Evolutionary conservation across 2,888 invertebrate species (phyloP).

Genomic region (Callosobruchus maculatus): DNA sequence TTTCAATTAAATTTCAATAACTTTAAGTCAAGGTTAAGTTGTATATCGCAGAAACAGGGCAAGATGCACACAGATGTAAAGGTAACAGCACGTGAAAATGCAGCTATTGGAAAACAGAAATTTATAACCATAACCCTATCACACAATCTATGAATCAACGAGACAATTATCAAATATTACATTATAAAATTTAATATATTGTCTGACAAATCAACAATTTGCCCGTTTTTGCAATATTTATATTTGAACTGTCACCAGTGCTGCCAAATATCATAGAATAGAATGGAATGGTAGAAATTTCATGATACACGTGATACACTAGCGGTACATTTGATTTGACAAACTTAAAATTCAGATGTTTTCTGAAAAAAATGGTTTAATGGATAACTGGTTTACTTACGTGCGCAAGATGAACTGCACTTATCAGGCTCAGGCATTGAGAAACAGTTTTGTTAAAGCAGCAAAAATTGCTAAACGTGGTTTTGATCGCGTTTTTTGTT

Average conservation of each 20-base stretch:
- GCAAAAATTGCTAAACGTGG: background rate
- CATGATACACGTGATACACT: background rate
- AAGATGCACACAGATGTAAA: background rate
- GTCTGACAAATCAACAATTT: background rate
- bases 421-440: background rate
- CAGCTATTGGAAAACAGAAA: background rate
- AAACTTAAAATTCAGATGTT: background rate
- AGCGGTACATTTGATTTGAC: background rate
- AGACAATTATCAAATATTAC: background rate
- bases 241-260: background rate
- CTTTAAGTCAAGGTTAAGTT: background rate
- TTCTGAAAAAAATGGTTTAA: background rate
- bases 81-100: background rate
- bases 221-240: background rate
- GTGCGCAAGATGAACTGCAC: background rate
- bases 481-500: background rate
- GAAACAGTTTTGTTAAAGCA: background rate
- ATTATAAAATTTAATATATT: background rate
- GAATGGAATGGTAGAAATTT: background rate
- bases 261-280: background rate
- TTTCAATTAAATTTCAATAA: background rate
- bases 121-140: background rate
- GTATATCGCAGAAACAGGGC: background rate
- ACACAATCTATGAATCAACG: background rate
- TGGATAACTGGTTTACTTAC: background rate